A percentile compares a stretch with the other conserved stretches of the same genome.
phyloP scores from a whole-genome alignment of 2,113 vertebrate species.

The Alectura lathami region DNA sequence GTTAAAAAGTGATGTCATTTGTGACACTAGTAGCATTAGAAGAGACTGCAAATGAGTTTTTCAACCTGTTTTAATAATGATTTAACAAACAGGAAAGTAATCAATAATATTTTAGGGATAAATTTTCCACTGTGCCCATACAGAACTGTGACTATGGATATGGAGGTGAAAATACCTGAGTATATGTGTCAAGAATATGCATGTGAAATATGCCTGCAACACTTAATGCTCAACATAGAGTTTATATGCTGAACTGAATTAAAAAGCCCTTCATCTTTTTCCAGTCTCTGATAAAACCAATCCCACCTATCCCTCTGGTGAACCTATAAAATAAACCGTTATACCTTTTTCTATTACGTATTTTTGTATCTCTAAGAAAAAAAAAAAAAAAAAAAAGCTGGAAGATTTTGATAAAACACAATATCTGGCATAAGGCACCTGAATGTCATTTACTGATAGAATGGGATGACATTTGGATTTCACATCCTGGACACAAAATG shows the following conservation, averaged over 20 bases:
- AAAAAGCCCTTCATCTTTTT: background rate
- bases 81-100: slow-evolving; percentile 46
- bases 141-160: background rate
- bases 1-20: slow-evolving; percentile 49
- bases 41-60: slow-evolving; percentile 33
- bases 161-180: background rate
- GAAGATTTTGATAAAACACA: background rate
- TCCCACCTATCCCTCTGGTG: background rate
- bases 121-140: background rate
- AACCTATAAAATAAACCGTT: background rate
- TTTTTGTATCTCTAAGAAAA: background rate
- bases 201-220: background rate
- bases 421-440: background rate
- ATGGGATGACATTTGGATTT: slow-evolving; percentile 44
- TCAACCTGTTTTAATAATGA: slow-evolving; percentile 59
- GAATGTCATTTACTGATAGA: slow-evolving; percentile 6
- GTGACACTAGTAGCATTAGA: slow-evolving; percentile 17
- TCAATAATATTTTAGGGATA: slow-evolving; percentile 63
- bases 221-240: background rate
- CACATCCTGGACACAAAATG: slow-evolving; percentile 26
- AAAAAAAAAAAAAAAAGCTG: background rate
- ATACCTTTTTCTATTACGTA: background rate
- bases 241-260: background rate
- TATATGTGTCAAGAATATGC: background rate
- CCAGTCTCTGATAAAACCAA: background rate